Evolutionary conservation across 2,113 vertebrate genomes (phyloP), one percentile per base, ranked within the genome.

Genomic region (Dolichotis patagonum): DNA sequence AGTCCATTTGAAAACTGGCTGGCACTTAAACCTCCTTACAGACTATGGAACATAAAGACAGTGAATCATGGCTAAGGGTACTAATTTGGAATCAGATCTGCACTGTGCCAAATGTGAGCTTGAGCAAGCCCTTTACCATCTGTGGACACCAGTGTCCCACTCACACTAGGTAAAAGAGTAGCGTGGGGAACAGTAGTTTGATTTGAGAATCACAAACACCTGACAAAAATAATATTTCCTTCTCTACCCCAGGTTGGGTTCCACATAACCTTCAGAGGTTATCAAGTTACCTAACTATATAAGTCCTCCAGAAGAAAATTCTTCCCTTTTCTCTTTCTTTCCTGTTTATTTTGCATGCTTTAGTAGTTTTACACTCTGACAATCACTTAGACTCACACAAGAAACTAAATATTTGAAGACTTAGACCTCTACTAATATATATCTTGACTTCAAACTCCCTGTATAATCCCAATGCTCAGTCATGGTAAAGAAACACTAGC

Each of bases 1-100:
- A 96, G 75, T 52, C 46, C 92, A 90, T 95, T 97, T 96, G 96
- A 95, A 73, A 96, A 95, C 14, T 88, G 49, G 46, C 77, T 97
- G n/a, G 63, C 85, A 97, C 90, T 95, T 97, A 97, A 96, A 96
- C 80, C 17, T 82, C 82, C 78, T 92, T 96, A 93, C 75, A 97
- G 69, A 91, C 46, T 92, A n/a, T 75, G 62, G 94, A 88, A 10
- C 7, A 3, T 32, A 22, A 97, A 96, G 52, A 67, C 67, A 73
- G 46, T 91, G 65, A 41, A 81, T 24, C 58, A 95, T 85, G 41
- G 35, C 69, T 90, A 90, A 96, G 14, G 43, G 17, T 62, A 94
- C 13, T 78, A 87, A 88, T 92, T 96, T 78, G 43, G 32, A 95
- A 16, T 96, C 75, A 94, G 52, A 90, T 38, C 32, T 96, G 11